Evolutionary conservation across 2,113 vertebrate genomes (phyloP), one percentile per base, ranked within the genome.

Genomic region (Mobula birostris): DNA sequence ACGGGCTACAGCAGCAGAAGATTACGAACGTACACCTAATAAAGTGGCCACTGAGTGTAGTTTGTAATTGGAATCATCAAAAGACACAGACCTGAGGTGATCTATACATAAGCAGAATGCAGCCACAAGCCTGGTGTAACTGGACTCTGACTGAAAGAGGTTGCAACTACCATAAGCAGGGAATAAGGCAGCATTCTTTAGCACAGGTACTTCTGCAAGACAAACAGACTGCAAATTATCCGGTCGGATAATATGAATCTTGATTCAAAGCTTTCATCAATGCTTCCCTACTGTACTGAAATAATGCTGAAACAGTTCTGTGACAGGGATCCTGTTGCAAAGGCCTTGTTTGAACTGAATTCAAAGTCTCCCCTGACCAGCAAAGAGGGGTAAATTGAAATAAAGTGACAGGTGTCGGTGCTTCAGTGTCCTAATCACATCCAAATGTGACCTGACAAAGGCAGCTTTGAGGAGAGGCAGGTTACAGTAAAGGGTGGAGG

Each of bases 241-340:
- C 85, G 32, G 61, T 15, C 63, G n/a, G 85, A 90, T 90, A 66
- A 90, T 63, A 88, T 96, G 95, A 95, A 96, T 96, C 95, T 95
- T 94, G 95, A 94, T 94, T 94, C 95, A 94, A 95, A 95, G 95
- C 95, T 96, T 96, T 96, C 94, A 95, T 96, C 95, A 95, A 94
- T 95, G 95, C 95, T 94, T 95, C 94, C 95, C 95, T 92, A 95
- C 95, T 96, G 95, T 92, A 96, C 95, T 82, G 95, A 96, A 95
- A 95, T 91, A 95, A 96, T 95, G 79, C 95, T 95, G 94, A 94
- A 36, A 83, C 92, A 79, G 95, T 96, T 94, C 5, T 79, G 70
- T 61, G 94, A 48, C 4, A 5, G 63, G 90, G 94, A 94, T 94
- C 29, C 95, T 94, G 91, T 95, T 94, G 95, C 94, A 92, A 95